Conservation (phyloP, 2,888 invertebrate species). For the Cheilosia variabilis region DNA sequence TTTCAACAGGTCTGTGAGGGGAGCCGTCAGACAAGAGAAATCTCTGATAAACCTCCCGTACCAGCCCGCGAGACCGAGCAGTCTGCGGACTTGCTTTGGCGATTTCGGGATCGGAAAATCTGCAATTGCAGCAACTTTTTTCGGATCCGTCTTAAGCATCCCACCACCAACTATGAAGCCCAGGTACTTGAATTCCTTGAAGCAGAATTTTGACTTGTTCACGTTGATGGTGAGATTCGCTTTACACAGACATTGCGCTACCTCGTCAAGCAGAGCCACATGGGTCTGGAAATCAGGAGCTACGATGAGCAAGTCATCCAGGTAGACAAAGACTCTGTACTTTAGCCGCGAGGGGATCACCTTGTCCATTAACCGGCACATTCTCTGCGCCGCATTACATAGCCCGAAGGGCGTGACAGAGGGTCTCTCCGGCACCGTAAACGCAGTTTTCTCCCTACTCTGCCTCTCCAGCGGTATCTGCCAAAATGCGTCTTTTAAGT, state of each 20-base stretch:
- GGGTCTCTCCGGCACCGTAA: constrained; percentile 8
- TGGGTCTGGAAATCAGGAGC: constrained; percentile 49
- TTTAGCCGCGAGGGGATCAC: constrained; percentile 42
- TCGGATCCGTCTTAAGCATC: constrained; percentile 25
- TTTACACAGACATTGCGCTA: too few relatives aligned
- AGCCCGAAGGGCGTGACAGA: constrained; percentile 48
- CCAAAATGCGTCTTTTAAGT: constrained; percentile 1
- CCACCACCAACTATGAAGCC: constrained; percentile 22
- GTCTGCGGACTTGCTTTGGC: too few relatives aligned
- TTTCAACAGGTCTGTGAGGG: too few relatives aligned
- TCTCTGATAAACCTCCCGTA: background rate
- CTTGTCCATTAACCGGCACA: constrained; percentile 51
- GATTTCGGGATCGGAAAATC: background rate
- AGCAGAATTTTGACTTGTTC: too few relatives aligned
- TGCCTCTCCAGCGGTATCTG: constrained; percentile 7
- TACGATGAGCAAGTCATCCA: constrained; percentile 11
- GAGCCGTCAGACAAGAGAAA: too few relatives aligned
- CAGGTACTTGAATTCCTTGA: too few relatives aligned
- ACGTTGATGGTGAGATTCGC: too few relatives aligned
- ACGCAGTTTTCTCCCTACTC: constrained; percentile 45
- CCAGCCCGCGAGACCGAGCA: background rate
- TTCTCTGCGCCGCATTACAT: constrained; percentile 58
- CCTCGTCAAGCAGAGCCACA: constrained; percentile 12
- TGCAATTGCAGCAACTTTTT: too few relatives aligned
- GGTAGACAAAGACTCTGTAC: background rate